Base-by-base conservation (phyloP, 2,888 invertebrate genomes). In the Diplazon laetatorius region DNA sequence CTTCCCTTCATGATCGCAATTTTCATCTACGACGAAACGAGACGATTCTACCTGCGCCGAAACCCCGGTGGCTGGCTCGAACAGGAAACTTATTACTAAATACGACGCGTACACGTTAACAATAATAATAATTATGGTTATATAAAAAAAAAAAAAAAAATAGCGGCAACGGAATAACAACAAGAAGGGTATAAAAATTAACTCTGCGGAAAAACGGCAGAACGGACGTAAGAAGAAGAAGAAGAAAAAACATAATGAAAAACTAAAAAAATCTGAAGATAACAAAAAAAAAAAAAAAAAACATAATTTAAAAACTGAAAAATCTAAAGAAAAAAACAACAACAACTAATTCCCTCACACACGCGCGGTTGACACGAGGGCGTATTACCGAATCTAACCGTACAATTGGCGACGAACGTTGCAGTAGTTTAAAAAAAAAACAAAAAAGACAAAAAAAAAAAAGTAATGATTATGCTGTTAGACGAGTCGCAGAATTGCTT, bases 21-120 rank as follows among this genome's bases (percentile, higher is more conserved):
- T 94, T 99, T 99, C 94, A 95, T 99, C 92, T 99, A 99, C 93
- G 99, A 99, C 93, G 99, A 99, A 94, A 95, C 96, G 91, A 95
- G 99, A 93, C 96, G 98, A 93, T 98, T 97, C 94, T 97, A 98
- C 93, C 94, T 99, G 91, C 96, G 99, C 93, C 96, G 98, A 93
- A 97, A 97, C 93, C 99, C 99, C 84, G 99, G 99, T 91, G 98
- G 99, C 91, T 99, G 98, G 98, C 95, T 99, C 91, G 99, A 99
- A 93, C 96, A 97, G 93, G 99, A 99, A 94, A 99, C 99, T 92
- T 99, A 99, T 94, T 99, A 99, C 94, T 97, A 97, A 89, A 94
- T 87, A 84, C 85, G 82, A 86, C 87, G 86, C 87, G 84, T 84
- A 84, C 83, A 84, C 81, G 84, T 62, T 60, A 83, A 59, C 16